Evolutionary conservation across 35 echinoderm and acorn worm species (phyloP), one percentile per base, ranked within the genome.

Genomic region (Apostichopus californicus): DNA sequence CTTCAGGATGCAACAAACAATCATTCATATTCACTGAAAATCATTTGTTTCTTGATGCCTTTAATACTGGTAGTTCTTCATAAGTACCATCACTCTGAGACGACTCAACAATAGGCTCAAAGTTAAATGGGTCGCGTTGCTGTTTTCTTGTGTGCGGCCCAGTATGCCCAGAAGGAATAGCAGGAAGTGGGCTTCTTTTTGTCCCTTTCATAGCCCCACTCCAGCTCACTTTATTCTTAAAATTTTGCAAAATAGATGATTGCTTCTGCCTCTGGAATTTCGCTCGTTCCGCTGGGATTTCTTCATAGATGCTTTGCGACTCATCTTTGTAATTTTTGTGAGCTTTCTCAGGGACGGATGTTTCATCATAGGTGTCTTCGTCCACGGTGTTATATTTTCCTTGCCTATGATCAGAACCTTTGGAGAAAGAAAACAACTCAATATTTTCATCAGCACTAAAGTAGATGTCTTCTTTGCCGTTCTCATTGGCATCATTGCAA

Each of bases 241-340:
- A 75, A 75, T 22, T 75, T 22, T 75, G 71, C 71, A 75, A 75
- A 75, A 75, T 5, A 5, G 71, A 75, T 20, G 71, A 13, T 75
- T 75, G n/a, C 5, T 75, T 75, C 71, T n/a, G 71, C 64, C 5
- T 17, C 17, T 8, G 17, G 10, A 10, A 13, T 68, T 68, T 17
- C 64, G 11, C 11, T 68, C 10, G 64, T 68, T 68, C 17, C 20
- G 71, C 71, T 75, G 71, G 71, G n/a, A 75, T 75, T 22, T 75
- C 71, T 75, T 75, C 71, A 18, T 75, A 75, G 71, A 75, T 75
- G 71, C 71, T 75, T 75, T 75, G 71, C 17, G 71, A 75, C 71
- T 14, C 71, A 61, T 61, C 58, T 61, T 1, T 61, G 12, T 61
- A 9, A 61, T 61, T 61, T 75, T 5, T 22, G 15, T 75, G 71